phyloP scores from a whole-genome alignment of 1,140 invertebrate species.

The Contarinia nasturtii region DNA sequence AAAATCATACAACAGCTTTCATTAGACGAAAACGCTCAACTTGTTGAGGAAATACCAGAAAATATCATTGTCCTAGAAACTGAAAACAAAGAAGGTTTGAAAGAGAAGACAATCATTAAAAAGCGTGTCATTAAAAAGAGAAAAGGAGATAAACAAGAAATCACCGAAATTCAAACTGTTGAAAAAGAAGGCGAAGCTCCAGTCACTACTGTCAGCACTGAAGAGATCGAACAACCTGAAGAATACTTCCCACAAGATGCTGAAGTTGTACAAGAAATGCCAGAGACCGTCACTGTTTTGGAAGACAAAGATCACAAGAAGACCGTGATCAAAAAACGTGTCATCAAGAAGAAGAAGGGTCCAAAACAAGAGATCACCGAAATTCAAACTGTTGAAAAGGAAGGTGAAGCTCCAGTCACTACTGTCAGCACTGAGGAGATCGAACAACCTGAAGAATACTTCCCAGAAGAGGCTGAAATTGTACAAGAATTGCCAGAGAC shows the following conservation, averaged over 20 bases:
- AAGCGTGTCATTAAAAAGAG: slow-evolving; percentile 15
- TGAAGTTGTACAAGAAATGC: slow-evolving; percentile 8
- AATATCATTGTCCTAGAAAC: slow-evolving; percentile 23
- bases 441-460: slow-evolving; percentile 14
- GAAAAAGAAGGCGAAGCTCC: slow-evolving; percentile 20
- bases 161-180: slow-evolving; percentile 19
- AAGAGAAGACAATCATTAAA: slow-evolving; percentile 20
- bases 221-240: slow-evolving; percentile 12
- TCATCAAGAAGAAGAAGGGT: slow-evolving; percentile 21
- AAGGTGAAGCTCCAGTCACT: slow-evolving; percentile 21
- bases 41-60: slow-evolving; percentile 15
- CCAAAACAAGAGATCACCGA: slow-evolving; percentile 22
- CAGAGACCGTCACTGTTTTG: slow-evolving; percentile 10
- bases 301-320: slow-evolving; percentile 8
- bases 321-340: slow-evolving; percentile 17
- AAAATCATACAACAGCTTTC: slow-evolving; percentile 2
- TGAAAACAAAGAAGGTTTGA: slow-evolving; percentile 13
- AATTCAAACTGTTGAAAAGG: slow-evolving; percentile 26
- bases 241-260: slow-evolving; percentile 7
- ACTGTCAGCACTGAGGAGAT: slow-evolving; percentile 21
- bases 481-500: slow-evolving; percentile 16
- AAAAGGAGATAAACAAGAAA: slow-evolving; percentile 14
- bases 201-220: slow-evolving; percentile 12
- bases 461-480: slow-evolving; percentile 13
- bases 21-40: slow-evolving; percentile 6